Percentiles rank a stretch among this genome's conserved stretches.
These are phyloP conservation scores for Parapristionchus giblindavisi DNA, from an alignment of 2,888 invertebrate genomes.

Conservation along the genomic window DNA sequence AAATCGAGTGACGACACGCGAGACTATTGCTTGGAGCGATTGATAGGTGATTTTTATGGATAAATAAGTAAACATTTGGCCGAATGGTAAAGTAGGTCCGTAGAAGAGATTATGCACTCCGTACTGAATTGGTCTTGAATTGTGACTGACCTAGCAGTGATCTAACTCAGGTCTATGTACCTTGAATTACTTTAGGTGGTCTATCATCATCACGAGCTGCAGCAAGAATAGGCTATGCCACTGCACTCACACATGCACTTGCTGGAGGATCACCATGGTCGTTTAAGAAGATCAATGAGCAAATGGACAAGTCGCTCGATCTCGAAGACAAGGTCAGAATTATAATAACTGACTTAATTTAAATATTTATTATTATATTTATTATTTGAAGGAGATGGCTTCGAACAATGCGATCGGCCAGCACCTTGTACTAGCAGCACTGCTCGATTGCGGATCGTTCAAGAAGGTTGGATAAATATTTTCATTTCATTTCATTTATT, in stretches of 20 bases:
- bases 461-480: slow-evolving; percentile 27
- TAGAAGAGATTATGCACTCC: too few relatives aligned
- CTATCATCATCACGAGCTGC: slow-evolving; percentile 51
- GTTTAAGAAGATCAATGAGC: slow-evolving; percentile 43
- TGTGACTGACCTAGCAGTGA: too few relatives aligned
- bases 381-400: slow-evolving; percentile 43
- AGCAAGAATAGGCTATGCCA: slow-evolving; percentile 47
- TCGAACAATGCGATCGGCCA: slow-evolving; percentile 49
- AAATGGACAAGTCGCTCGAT: slow-evolving; percentile 53
- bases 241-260: slow-evolving; percentile 27
- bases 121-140: too few relatives aligned
- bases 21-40: slow-evolving; percentile 48
- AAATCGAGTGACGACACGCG: slow-evolving; percentile 15
- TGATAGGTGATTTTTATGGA: too few relatives aligned
- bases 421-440: slow-evolving; percentile 43
- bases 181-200: too few relatives aligned
- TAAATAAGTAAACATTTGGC: too few relatives aligned
- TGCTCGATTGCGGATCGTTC: slow-evolving; percentile 37
- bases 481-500: too few relatives aligned
- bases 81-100: too few relatives aligned
- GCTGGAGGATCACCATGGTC: slow-evolving; percentile 43
- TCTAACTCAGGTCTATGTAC: too few relatives aligned
- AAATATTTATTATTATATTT: not conserved
- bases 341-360: not conserved
- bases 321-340: slow-evolving; percentile 43